A percentile compares a stretch with the other conserved stretches of the same genome.
phyloP scores from a whole-genome alignment of 2,113 vertebrate species.

The Oxygymnocypris stewartii region DNA sequence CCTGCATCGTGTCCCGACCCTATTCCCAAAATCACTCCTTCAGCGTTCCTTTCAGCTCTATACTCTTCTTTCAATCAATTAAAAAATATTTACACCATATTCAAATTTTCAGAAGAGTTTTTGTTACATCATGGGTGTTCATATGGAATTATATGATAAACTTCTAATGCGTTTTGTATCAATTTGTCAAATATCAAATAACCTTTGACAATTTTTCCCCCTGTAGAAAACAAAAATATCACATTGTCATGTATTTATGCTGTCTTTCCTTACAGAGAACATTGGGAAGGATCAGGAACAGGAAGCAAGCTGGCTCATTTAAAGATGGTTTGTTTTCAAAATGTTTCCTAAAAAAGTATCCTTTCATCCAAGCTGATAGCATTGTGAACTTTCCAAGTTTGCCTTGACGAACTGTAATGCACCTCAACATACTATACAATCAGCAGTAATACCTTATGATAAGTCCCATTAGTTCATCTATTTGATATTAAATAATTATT shows the following conservation, averaged over 20 bases:
- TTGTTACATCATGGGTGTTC: not conserved
- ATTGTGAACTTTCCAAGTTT: not conserved
- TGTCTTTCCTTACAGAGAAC: slow-evolving; percentile 73
- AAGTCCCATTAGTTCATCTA: not conserved
- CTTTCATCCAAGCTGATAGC: not conserved
- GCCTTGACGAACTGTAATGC: not conserved
- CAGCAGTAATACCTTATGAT: not conserved
- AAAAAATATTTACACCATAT: not conserved
- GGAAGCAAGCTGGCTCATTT: slow-evolving; percentile 86
- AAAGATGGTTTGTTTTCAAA: slow-evolving; percentile 82
- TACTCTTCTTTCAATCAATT: not conserved
- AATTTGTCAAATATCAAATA: not conserved
- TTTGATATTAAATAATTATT: not conserved
- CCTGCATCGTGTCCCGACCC: too few species aligned
- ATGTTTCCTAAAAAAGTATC: not conserved
- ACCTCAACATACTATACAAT: not conserved
- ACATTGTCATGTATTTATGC: not conserved
- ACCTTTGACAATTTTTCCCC: too few species aligned
- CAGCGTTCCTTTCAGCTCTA: not conserved
- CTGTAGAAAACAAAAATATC: too few species aligned
- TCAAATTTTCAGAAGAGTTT: not conserved
- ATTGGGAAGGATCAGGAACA: slow-evolving; percentile 80
- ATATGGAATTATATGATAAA: not conserved
- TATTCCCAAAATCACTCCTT: too few species aligned
- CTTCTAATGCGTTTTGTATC: not conserved